phyloP scores from a whole-genome alignment of 2,113 vertebrate species.

The Pseudonaja textilis region DNA sequence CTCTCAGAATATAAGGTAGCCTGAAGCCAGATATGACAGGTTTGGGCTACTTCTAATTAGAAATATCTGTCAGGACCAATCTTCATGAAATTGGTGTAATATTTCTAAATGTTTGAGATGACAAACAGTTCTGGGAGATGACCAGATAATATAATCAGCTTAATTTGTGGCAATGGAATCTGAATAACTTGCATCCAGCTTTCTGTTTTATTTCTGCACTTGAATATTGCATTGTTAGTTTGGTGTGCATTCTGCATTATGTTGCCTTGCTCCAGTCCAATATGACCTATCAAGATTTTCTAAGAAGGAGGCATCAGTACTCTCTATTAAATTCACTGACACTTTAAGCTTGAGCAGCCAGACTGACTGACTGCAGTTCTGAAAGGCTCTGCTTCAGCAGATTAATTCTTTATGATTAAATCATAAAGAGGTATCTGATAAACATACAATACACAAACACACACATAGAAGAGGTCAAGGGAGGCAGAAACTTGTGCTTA shows the following conservation, averaged over 20 bases:
- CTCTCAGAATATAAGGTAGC: not conserved
- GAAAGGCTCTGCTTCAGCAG: conserved; percentile 21
- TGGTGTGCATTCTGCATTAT: not conserved
- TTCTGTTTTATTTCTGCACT: not conserved
- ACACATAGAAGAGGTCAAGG: not conserved
- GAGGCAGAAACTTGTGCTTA: fast-evolving
- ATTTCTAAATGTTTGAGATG: not conserved
- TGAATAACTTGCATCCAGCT: not conserved
- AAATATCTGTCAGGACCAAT: not conserved
- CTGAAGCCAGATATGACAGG: not conserved
- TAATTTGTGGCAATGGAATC: not conserved
- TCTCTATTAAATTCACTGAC: conserved; percentile 32
- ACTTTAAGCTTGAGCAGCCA: conserved; percentile 27
- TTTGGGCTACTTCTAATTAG: not conserved
- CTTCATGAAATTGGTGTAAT: not conserved
- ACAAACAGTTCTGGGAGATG: not conserved
- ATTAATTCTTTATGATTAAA: conserved; percentile 7
- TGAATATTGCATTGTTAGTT: not conserved
- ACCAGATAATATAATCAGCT: not conserved
- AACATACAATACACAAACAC: not conserved
- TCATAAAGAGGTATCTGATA: conserved; percentile 5
- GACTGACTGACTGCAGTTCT: conserved; percentile 8
- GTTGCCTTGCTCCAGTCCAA: not conserved
- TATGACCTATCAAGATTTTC: not conserved
- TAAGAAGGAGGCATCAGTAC: not conserved